Percentiles rank a stretch among this genome's conserved stretches.
phyloP scores from a whole-genome alignment of 2,888 invertebrate genomes.

The Ichneumoninae sp. region DNA sequence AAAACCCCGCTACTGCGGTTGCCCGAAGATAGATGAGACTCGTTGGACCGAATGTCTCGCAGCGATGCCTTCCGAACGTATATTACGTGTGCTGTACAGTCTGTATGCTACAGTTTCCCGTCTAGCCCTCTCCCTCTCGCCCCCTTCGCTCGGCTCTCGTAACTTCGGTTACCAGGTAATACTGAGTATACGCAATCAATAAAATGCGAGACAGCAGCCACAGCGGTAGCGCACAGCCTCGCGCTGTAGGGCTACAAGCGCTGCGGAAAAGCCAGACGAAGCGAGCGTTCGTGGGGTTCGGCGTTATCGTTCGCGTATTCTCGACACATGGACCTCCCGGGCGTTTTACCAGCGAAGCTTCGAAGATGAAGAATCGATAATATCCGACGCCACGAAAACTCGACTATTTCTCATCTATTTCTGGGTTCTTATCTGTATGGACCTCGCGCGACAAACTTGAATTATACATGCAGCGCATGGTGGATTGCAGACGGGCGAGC shows the following conservation, averaged over 20 bases:
- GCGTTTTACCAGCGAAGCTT: background rate
- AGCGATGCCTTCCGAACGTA: slow-evolving; percentile 19
- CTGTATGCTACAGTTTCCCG: slow-evolving; percentile 12
- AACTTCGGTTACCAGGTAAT: slow-evolving; percentile 57
- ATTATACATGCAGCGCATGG: slow-evolving; percentile 32
- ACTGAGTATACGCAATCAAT: slow-evolving; percentile 65
- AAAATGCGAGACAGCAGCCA: slow-evolving; percentile 65
- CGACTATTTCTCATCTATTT: background rate
- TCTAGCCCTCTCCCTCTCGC: background rate
- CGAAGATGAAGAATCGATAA: slow-evolving; percentile 16
- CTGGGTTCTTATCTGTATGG: background rate
- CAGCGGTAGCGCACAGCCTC: slow-evolving; percentile 13
- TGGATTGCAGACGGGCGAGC: slow-evolving; percentile 51
- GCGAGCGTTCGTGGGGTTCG: slow-evolving; percentile 22
- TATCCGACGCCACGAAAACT: background rate
- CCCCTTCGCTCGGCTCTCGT: slow-evolving; percentile 12
- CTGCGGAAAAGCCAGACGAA: slow-evolving; percentile 26
- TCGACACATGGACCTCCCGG: slow-evolving; percentile 2
- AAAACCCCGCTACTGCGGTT: slow-evolving; percentile 40
- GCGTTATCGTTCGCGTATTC: slow-evolving; percentile 33
- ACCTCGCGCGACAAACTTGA: background rate
- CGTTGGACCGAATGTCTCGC: slow-evolving; percentile 25
- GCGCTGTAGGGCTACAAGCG: slow-evolving; percentile 17
- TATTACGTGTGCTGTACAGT: slow-evolving; percentile 9
- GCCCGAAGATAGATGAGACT: slow-evolving; percentile 58